These are phyloP conservation scores for Climacteris rufus DNA, from an alignment of 2,113 vertebrate genomes.

Conservation along the genomic window DNA sequence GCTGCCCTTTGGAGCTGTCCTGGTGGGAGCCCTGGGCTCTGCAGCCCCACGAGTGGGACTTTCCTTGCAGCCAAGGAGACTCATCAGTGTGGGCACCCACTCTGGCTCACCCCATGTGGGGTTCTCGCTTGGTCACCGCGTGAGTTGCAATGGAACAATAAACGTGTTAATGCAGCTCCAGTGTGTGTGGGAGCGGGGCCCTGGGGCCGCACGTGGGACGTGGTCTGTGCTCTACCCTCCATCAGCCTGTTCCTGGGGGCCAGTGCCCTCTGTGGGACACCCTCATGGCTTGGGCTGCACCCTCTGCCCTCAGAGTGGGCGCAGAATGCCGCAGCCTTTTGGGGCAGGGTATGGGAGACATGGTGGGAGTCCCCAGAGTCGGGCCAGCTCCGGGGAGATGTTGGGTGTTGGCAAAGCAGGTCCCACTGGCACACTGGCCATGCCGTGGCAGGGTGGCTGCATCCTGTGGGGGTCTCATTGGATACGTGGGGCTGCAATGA, in stretches of 20 bases:
- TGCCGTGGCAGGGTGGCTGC: rapidly evolving
- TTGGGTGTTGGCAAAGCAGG: rapidly evolving
- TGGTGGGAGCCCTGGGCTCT: neutral
- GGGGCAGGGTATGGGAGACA: rapidly evolving
- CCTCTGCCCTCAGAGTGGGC: neutral
- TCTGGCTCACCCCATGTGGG: rapidly evolving
- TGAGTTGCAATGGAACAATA: neutral
- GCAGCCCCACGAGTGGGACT: neutral
- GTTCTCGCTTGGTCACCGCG: neutral
- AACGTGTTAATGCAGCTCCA: neutral
- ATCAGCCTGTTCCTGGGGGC: rapidly evolving
- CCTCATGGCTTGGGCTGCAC: rapidly evolving
- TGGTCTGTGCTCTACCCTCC: neutral
- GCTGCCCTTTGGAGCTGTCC: neutral
- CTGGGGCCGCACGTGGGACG: rapidly evolving
- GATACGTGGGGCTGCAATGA: rapidly evolving
- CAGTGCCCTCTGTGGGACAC: rapidly evolving
- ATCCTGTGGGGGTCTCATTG: rapidly evolving
- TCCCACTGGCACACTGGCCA: rapidly evolving
- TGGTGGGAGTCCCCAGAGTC: rapidly evolving
- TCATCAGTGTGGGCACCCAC: neutral
- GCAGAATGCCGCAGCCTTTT: rapidly evolving
- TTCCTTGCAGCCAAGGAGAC: rapidly evolving
- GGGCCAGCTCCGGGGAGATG: neutral
- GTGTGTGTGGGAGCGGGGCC: neutral